Conservation (phyloP, 2,797 vertebrate genomes). For the Ciconia nigra region DNA sequence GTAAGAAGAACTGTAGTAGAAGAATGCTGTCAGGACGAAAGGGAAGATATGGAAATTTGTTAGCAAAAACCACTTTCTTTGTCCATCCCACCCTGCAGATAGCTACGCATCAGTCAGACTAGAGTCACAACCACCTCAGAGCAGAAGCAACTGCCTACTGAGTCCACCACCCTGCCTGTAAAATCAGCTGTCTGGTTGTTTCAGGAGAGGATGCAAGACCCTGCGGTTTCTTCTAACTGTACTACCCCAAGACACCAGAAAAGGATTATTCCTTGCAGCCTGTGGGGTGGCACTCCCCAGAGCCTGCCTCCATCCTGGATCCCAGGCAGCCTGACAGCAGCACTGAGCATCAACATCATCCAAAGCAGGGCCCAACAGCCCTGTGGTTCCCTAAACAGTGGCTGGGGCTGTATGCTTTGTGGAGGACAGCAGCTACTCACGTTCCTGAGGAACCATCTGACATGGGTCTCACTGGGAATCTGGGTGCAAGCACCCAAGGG, state of each 20-base stretch:
- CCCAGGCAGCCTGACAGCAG: background rate
- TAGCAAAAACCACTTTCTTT: background rate
- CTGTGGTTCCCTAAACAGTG: background rate
- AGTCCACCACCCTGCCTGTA: background rate
- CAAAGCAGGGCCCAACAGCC: background rate
- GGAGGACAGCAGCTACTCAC: background rate
- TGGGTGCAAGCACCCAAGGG: background rate
- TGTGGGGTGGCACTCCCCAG: background rate
- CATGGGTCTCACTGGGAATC: background rate
- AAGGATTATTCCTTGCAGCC: background rate
- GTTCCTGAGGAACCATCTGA: background rate
- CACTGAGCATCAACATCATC: background rate
- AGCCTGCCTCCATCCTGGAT: background rate
- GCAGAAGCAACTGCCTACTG: background rate
- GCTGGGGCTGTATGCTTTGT: background rate
- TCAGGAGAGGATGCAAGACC: background rate
- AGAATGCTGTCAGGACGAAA: background rate
- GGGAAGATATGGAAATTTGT: background rate
- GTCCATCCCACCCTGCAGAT: background rate
- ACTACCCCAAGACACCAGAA: background rate
- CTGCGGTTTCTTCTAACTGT: background rate
- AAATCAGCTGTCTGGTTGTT: background rate
- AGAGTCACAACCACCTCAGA: background rate
- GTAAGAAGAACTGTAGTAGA: background rate
- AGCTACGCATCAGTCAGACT: background rate